Evolutionary conservation across 2,797 vertebrate genomes (phyloP).

Genomic region (Tokudaia tokunoshimensis): DNA sequence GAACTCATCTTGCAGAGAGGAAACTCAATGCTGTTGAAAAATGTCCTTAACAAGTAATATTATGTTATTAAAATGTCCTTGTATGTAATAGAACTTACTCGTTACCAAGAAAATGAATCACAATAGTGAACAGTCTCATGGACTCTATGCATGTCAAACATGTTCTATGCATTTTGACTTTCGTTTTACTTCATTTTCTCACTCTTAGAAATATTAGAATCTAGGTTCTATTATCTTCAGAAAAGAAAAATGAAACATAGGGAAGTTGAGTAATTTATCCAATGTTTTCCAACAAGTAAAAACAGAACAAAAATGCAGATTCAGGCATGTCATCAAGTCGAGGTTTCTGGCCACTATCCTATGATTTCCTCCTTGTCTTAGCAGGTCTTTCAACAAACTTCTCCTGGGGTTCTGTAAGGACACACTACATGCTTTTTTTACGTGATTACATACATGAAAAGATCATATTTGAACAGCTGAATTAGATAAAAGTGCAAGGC

Average conservation of each 20-base stretch:
- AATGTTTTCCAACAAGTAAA: background rate
- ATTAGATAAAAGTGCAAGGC: background rate
- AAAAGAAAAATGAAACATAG: background rate
- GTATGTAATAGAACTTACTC: background rate
- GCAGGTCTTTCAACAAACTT: background rate
- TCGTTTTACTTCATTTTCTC: background rate
- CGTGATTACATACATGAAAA: background rate
- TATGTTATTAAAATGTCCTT: background rate
- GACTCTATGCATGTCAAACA: background rate
- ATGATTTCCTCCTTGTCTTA: background rate
- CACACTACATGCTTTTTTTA: background rate
- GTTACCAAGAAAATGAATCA: conserved; percentile 25
- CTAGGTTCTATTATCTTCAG: background rate
- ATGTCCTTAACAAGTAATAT: background rate
- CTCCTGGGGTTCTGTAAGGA: background rate
- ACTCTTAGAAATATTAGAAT: background rate
- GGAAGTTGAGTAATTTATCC: background rate
- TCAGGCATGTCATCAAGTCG: background rate
- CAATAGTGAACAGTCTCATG: background rate
- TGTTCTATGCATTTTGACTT: background rate
- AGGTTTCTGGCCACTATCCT: background rate
- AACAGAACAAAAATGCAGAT: background rate
- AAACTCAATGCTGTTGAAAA: background rate
- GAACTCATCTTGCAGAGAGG: background rate
- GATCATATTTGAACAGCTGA: background rate